Percentiles rank a stretch among this genome's conserved stretches.
Conservation (phyloP, 2,888 invertebrate species). For the Brachyopa scutellaris region DNA sequence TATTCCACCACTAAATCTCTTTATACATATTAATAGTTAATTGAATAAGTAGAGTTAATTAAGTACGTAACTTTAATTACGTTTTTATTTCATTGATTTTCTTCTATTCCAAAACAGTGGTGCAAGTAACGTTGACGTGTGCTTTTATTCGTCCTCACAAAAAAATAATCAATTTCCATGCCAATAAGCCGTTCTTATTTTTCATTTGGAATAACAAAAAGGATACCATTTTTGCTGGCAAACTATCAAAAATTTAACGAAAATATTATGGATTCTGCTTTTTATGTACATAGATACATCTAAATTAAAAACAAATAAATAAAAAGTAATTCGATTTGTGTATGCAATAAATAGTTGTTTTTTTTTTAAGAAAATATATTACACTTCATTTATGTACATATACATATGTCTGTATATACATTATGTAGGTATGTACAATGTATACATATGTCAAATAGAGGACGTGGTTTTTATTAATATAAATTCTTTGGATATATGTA, state of each 20-base stretch:
- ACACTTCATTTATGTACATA: no score
- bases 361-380: no score
- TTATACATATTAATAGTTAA: neutral
- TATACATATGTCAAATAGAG: no score
- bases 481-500: no score
- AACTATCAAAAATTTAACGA: neutral
- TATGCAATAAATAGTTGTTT: no score
- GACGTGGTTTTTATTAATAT: no score
- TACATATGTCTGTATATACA: no score
- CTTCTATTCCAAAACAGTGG: neutral
- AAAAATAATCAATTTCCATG: no score
- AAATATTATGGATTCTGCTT: neutral
- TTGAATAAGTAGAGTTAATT: neutral
- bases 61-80: neutral
- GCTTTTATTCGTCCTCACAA: neutral
- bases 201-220: conserved; percentile 6
- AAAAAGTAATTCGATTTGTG: neutral
- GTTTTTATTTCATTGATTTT: neutral
- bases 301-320: neutral
- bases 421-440: no score
- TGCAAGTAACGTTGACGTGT: neutral
- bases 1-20: no score
- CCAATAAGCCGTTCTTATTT: conserved; percentile 12
- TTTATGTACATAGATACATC: neutral
- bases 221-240: neutral